These are phyloP conservation scores for Iguana delicatissima DNA, from an alignment of 2,797 vertebrate species.

Conservation along the genomic window DNA sequence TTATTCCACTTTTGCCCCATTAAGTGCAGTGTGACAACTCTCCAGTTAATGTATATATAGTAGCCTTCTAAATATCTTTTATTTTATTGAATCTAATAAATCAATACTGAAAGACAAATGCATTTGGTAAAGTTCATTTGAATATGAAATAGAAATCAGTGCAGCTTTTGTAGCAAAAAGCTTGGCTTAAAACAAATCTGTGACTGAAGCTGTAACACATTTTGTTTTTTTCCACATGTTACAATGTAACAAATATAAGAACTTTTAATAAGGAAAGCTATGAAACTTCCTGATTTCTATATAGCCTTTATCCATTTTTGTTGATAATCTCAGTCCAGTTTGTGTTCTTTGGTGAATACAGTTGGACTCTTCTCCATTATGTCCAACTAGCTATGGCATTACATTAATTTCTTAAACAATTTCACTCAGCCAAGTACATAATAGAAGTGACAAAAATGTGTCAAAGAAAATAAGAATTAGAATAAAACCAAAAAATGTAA, in stretches of 20 bases:
- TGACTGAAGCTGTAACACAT: neutral
- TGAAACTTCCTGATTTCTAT: neutral
- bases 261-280: constrained; percentile 20
- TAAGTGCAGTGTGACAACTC: no score
- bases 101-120: neutral
- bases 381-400: constrained; percentile 23
- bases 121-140: neutral
- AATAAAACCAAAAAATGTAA: constrained; percentile 67
- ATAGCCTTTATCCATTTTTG: neutral
- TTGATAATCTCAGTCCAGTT: neutral
- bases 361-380: constrained; percentile 29
- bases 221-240: constrained; percentile 11
- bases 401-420: constrained; percentile 42
- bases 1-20: no score
- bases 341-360: neutral
- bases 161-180: neutral
- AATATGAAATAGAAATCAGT: neutral
- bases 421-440: constrained; percentile 44
- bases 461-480: constrained; percentile 67
- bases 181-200: neutral
- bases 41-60: no score
- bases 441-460: constrained; percentile 58
- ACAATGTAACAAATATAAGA: neutral
- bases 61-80: neutral
- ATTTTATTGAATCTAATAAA: neutral